Conservation (phyloP, 2,797 vertebrate species). For the Eupleurogrammus muticus region DNA sequence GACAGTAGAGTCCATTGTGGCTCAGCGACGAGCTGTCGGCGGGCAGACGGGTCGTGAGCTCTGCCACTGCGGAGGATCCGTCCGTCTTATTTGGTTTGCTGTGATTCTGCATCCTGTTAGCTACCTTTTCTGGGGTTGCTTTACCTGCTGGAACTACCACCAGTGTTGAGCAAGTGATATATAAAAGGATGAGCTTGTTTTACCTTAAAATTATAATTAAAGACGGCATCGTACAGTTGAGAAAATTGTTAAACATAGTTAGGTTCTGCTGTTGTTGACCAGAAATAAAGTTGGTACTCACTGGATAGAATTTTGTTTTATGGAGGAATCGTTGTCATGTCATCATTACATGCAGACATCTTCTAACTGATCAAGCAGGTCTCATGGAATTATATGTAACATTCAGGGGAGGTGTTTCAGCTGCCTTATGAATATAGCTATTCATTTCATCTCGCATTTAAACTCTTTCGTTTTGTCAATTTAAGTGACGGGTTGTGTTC, state of each 20-base stretch:
- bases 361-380: slow-evolving; percentile 33
- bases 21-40: too few relatives aligned
- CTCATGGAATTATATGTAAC: slow-evolving; percentile 38
- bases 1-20: too few relatives aligned
- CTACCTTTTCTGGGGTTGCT: too few relatives aligned
- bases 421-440: slow-evolving; percentile 27
- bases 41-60: too few relatives aligned
- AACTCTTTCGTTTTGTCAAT: slow-evolving; percentile 33
- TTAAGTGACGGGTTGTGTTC: slow-evolving; percentile 23
- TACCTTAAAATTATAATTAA: too few relatives aligned
- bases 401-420: slow-evolving; percentile 21
- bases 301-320: slow-evolving; percentile 18
- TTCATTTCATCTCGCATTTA: slow-evolving; percentile 49
- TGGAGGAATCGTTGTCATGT: slow-evolving; percentile 16
- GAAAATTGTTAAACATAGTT: not conserved
- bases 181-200: too few relatives aligned
- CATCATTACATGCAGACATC: slow-evolving; percentile 46
- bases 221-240: not conserved
- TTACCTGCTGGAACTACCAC: too few relatives aligned
- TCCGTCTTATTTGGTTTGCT: too few relatives aligned
- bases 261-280: slow-evolving; percentile 1
- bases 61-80: too few relatives aligned
- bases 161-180: too few relatives aligned
- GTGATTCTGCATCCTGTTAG: too few relatives aligned
- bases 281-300: slow-evolving; percentile 4